Evolutionary conservation across 2,113 vertebrate genomes (phyloP).

Genomic region (Sprattus sprattus): DNA sequence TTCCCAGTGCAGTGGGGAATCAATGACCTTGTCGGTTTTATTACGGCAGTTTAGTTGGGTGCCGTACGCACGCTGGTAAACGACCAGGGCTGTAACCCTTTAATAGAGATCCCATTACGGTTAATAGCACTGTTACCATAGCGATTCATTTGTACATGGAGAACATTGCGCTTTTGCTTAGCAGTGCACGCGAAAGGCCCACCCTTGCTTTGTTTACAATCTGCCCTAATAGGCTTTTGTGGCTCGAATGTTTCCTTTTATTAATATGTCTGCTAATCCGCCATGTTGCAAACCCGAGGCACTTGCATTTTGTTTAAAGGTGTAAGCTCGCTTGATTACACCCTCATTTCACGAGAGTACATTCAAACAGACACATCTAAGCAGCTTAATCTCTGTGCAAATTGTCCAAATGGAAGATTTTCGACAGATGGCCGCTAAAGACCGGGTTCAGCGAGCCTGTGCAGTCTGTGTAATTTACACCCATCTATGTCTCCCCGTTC

Average conservation of each 20-base stretch:
- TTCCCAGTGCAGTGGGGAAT: not conserved
- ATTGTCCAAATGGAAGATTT: not conserved
- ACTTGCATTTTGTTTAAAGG: too few relatives aligned
- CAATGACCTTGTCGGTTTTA: not conserved
- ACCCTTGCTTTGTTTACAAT: not conserved
- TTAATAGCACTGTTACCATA: not conserved
- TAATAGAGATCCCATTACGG: not conserved
- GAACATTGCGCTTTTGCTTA: not conserved
- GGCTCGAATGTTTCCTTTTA: not conserved
- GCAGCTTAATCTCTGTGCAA: not conserved
- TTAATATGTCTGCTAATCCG: not conserved
- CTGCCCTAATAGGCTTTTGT: not conserved
- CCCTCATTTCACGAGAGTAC: not conserved
- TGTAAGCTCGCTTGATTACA: not conserved
- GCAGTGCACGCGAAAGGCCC: not conserved
- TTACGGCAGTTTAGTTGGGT: not conserved
- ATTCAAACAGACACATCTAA: not conserved
- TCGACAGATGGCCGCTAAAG: constrained; percentile 8
- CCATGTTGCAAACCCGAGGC: not conserved
- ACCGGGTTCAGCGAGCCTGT: not conserved
- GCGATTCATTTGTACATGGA: not conserved
- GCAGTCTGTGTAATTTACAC: not conserved
- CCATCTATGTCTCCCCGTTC: not conserved
- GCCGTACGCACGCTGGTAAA: not conserved
- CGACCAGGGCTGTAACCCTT: not conserved